Percentiles rank a stretch among this genome's conserved stretches.
Conservation (phyloP, 2,113 vertebrate species). For the Anoura caudifer region DNA sequence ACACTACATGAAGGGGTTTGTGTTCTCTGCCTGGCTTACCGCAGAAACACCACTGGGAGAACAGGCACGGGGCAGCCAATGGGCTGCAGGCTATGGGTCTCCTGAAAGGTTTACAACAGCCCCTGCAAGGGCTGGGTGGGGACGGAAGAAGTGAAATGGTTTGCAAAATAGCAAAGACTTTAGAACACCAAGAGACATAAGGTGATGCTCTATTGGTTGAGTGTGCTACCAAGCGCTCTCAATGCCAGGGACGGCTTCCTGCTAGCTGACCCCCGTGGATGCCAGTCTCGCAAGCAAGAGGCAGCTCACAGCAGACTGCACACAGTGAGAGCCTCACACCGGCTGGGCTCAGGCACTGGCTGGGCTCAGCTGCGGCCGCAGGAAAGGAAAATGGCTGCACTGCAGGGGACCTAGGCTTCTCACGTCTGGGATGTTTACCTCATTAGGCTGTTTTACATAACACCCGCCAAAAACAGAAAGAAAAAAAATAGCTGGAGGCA, state of each 20-base stretch:
- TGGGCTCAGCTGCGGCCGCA: background rate
- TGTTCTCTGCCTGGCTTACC: background rate
- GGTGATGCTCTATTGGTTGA: background rate
- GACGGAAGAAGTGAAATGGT: background rate
- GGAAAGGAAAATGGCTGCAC: constrained; percentile 37
- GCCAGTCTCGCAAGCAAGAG: background rate
- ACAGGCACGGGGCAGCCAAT: background rate
- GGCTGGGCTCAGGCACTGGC: background rate
- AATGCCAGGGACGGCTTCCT: background rate
- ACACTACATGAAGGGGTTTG: background rate
- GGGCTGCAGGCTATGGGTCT: background rate
- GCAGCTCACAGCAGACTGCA: constrained; percentile 32
- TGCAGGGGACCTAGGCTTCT: background rate
- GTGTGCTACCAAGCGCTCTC: background rate
- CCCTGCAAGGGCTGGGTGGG: background rate
- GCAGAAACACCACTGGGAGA: background rate
- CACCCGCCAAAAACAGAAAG: constrained; percentile 34
- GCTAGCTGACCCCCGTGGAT: background rate
- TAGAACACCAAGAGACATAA: background rate
- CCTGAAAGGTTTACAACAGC: background rate
- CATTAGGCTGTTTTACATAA: constrained; percentile 56
- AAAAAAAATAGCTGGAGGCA: background rate
- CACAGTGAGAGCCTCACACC: background rate
- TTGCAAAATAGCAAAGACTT: constrained; percentile 33
- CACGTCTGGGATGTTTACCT: constrained; percentile 52